phyloP scores from a whole-genome alignment of 2,113 vertebrate genomes.

The human region DNA sequence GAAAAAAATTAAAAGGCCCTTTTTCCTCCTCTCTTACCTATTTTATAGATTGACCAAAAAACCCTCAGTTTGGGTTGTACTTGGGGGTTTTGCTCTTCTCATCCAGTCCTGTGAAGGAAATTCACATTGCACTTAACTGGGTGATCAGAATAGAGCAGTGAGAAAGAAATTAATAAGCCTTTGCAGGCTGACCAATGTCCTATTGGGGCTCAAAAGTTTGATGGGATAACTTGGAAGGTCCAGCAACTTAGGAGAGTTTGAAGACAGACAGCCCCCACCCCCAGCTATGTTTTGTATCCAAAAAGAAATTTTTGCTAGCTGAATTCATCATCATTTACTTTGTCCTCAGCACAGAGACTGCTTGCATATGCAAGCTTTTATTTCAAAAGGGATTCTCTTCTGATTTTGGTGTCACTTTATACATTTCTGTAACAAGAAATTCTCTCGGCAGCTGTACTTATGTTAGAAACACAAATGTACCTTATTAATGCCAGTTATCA shows the following conservation, averaged over 20 bases:
- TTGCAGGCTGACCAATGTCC: neutral
- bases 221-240: neutral
- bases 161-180: neutral
- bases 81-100: neutral
- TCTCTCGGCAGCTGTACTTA: slow-evolving; percentile 42
- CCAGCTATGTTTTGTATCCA: neutral
- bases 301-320: neutral
- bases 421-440: slow-evolving; percentile 3
- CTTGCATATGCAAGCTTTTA: neutral
- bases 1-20: neutral
- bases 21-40: neutral
- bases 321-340: neutral
- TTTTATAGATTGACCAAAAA: neutral
- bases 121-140: neutral
- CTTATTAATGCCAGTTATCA: slow-evolving; percentile 57
- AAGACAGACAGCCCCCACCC: neutral
- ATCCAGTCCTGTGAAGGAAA: neutral
- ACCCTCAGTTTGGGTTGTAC: neutral
- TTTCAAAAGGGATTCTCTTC: slow-evolving; percentile 23
- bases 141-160: neutral
- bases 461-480: slow-evolving; percentile 45
- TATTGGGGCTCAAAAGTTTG: neutral
- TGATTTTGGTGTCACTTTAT: slow-evolving; percentile 18
- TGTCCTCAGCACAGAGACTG: neutral
- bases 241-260: neutral